phyloP scores from a whole-genome alignment of 2,797 vertebrate genomes.

The Amphiprion clarkii region DNA sequence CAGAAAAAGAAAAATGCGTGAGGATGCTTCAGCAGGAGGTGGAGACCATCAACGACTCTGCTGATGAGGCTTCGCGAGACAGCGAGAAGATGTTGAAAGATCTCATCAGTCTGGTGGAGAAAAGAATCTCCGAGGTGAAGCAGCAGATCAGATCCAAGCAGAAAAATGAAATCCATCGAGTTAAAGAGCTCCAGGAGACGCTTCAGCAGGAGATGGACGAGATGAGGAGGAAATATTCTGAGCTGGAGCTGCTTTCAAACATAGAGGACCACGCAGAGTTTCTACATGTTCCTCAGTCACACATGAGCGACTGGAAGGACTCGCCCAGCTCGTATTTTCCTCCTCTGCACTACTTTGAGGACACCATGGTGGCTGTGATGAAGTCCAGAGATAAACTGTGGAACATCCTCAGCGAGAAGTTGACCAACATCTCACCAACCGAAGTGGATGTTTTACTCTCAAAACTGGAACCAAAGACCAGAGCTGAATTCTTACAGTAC shows the following conservation, averaged over 20 bases:
- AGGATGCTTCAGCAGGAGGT: not conserved
- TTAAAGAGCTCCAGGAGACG: conserved; percentile 6
- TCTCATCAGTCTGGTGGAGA: not conserved
- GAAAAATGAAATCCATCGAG: not conserved
- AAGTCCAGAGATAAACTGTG: not conserved
- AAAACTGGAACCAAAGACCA: not conserved
- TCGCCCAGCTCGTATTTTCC: not conserved
- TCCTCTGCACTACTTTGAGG: not conserved
- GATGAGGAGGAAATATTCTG: conserved; percentile 12
- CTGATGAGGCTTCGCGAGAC: not conserved
- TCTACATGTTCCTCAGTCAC: not conserved
- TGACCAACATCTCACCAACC: not conserved
- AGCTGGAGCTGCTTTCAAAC: conserved; percentile 10
- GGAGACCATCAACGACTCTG: not conserved
- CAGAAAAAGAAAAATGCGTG: not conserved
- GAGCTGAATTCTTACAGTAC: conserved; percentile 7
- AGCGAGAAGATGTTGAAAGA: not conserved
- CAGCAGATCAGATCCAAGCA: conserved; percentile 4
- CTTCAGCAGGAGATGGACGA: conserved; percentile 1
- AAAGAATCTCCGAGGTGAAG: not conserved
- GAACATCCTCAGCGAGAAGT: not conserved
- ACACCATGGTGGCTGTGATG: not conserved
- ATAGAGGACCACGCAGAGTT: conserved; percentile 4
- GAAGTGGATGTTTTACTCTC: not conserved
- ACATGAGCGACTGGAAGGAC: not conserved